Base-by-base conservation (phyloP, 1,140 invertebrate genomes). In the Drosophila nigromelanica region DNA sequence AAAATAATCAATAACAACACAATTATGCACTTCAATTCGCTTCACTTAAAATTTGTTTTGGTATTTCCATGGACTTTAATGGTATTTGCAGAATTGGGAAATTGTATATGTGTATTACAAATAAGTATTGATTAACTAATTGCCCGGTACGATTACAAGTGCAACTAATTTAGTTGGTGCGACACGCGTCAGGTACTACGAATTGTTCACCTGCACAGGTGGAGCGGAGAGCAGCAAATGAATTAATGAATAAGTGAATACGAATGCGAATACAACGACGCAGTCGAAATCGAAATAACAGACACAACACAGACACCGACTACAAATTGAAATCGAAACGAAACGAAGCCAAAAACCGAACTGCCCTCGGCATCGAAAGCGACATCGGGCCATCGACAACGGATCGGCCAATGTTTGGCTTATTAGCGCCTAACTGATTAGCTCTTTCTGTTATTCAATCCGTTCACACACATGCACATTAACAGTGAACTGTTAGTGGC, bases 131-230 rank as follows among this genome's bases (percentile, higher is more conserved):
- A 71, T 71, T 71, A 33, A 6, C 14, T 18, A 64, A 56, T 40
- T 33, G 12, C 27, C 37, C 35, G 56, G 1, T 33, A 8, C 30
- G 30, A 55, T 35, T 58, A 18, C 62, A 45, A 50, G 33, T 60
- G 24, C 24, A 24, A 30, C n/a, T 68, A n/a, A 43, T 33, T 51
- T 12, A 24, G 24, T 48, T 89, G 82, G 51, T 66, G 73, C 59
- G 51, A 64, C 71, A 74, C 76, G 48, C 76, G 73, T 21, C 66
- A 62, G 51, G 56, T 70, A 69, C 72, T 39, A 43, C 37, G 60
- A 74, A 59, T 64, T 50, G 63, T 78, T 83, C 82, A 87, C 80
- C 83, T 87, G 83, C 75, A 79, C 83, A 87, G 83, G 83, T 87
- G 76, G 73, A 87, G 83, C 85, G 43, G 66, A 76, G 76, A 80